Evolutionary conservation across 2,797 vertebrate species (phyloP).

Genomic region (Anguilla marmorata): DNA sequence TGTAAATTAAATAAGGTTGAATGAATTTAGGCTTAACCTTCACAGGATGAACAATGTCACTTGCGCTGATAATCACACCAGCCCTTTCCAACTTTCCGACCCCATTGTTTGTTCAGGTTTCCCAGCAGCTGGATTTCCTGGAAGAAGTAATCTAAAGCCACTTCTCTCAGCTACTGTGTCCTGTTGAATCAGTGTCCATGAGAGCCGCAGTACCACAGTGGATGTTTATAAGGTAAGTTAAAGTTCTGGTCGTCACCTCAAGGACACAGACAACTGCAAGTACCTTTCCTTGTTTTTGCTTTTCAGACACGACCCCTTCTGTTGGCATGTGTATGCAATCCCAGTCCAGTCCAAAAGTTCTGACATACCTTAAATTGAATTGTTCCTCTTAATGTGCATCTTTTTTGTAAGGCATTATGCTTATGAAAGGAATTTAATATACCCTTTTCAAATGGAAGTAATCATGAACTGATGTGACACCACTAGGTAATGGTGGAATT

Average conservation of each 20-base stretch:
- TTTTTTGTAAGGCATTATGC: not conserved
- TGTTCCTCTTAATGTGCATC: not conserved
- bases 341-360: not conserved
- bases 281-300: not conserved
- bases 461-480: no score
- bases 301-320: not conserved
- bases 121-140: conserved; percentile 3
- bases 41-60: not conserved
- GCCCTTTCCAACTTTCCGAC: conserved; percentile 6
- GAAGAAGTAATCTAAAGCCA: not conserved
- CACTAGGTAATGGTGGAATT: not conserved
- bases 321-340: not conserved
- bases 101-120: conserved; percentile 5
- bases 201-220: not conserved
- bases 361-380: no score
- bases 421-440: not conserved
- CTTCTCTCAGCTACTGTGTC: not conserved
- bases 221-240: not conserved
- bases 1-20: not conserved
- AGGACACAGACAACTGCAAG: not conserved
- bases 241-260: not conserved
- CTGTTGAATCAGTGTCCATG: not conserved
- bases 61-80: not conserved
- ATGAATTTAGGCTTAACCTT: not conserved
- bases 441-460: not conserved